Base-by-base conservation (phyloP, 2,113 vertebrate species). In the Ptilorrhoa leucosticta region DNA sequence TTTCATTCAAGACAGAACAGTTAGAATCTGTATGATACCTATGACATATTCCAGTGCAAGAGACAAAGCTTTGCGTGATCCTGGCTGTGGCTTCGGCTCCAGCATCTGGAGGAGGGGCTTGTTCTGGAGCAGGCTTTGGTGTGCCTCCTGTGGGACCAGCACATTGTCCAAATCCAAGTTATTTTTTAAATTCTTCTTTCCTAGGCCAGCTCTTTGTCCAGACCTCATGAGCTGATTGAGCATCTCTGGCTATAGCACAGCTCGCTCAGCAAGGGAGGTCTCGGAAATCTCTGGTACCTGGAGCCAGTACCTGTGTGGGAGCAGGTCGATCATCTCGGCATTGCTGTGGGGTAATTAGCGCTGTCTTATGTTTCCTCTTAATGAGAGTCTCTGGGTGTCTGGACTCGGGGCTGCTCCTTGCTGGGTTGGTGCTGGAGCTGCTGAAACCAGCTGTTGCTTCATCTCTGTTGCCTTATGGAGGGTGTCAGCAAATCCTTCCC, bases 221-320 rank as follows among this genome's bases (percentile, higher is more conserved):
- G 23, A 27, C 22, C 31, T 27, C n/a, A 11, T 9, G 61, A 50
- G 27, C 54, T 58, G 45, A 28, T 33, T 3, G 42, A 91, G 24
- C 13, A 7, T 51, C 40, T 79, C 51, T 50, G n/a, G 27, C 78
- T 80, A 11, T 17, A 81, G 72, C 47, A 73, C 64, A 80, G 58
- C 47, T 77, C 3, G 2, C 21, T 48, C 58, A 31, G 23, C 10
- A 9, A 21, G 60, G 54, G 77, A 57, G 53, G 31, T 33, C 53
- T 71, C 0, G 0, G 44, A 31, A 40, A 7, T 40, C 22, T 47
- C 56, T 40, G 37, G 28, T 47, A n/a, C 47, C 20, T 2, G 11
- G 33, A 63, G 14, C 11, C 57, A 45, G 50, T 27, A n/a, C 31
- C 2, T 3, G 39, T 21, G 7, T 30, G 65, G 57, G 45, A 71